A percentile compares a stretch with the other conserved stretches of the same genome.
Evolutionary conservation across 2,797 vertebrate genomes (phyloP).

Genomic region (Macrochelys suwanniensis): DNA sequence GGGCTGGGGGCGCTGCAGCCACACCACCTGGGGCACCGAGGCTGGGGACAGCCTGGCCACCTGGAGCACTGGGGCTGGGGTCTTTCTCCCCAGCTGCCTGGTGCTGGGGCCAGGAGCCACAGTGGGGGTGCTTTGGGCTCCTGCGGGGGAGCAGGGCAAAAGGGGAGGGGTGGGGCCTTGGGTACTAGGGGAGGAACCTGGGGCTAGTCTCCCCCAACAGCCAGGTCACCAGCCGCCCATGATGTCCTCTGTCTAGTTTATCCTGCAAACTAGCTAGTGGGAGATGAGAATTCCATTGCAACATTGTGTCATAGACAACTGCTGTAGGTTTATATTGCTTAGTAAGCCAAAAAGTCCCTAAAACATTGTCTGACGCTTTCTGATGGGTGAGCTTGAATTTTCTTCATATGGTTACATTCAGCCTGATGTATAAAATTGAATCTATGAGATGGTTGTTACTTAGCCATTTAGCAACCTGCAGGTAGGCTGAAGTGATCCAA

Average conservation of each 20-base stretch:
- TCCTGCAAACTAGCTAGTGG: not conserved
- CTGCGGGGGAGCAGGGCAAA: too few relatives aligned
- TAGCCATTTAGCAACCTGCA: conserved; percentile 28
- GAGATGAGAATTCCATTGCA: not conserved
- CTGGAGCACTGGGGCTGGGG: too few relatives aligned
- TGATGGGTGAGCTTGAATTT: conserved; percentile 5
- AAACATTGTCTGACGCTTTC: not conserved
- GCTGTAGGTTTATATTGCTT: not conserved
- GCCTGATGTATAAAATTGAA: conserved; percentile 41
- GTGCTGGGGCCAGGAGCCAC: too few relatives aligned
- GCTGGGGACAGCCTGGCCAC: too few relatives aligned
- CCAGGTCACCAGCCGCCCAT: too few relatives aligned
- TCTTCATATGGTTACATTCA: conserved; percentile 10
- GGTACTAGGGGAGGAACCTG: too few relatives aligned
- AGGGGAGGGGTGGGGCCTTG: too few relatives aligned
- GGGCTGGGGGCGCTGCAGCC: too few relatives aligned
- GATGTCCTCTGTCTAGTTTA: not conserved
- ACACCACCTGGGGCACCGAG: too few relatives aligned
- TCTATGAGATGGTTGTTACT: conserved; percentile 14
- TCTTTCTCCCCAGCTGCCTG: too few relatives aligned
- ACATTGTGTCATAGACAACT: not conserved
- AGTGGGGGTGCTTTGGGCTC: too few relatives aligned
- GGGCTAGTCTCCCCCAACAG: too few relatives aligned
- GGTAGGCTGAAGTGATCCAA: conserved; percentile 21
- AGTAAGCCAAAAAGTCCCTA: not conserved